Base-by-base conservation (phyloP, 64 coral and sea anemone genomes). In the Stichodactyla helianthus region DNA sequence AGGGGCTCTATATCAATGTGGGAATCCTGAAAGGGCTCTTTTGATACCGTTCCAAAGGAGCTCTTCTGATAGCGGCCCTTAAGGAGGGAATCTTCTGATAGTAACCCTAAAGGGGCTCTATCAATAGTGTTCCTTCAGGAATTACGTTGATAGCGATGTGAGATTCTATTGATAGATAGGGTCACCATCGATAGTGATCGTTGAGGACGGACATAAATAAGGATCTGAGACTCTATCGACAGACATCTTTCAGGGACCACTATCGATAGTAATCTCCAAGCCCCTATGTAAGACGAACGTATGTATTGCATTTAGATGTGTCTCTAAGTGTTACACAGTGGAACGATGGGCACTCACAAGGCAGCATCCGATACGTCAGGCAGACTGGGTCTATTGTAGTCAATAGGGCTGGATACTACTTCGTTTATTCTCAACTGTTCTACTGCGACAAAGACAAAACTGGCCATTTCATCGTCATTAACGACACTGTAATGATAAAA, bases 351-450 rank as follows among this genome's bases (percentile, higher is more conserved):
- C 83, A 86, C 60, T 54, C 53, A 71, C 61, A 59, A 55, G 89
- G 89, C 89, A 91, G 83, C 77, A 86, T 91, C 77, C 15, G 58
- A 57, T 91, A 86, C 89, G 51, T 79, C 83, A 20, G 28, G 18
- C 6, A 18, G 50, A 80, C 83, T 55, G 89, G 89, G 5, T 51
- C 55, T 13, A 80, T 91, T 20, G 57, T 86, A 55, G 76, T 91
- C 54, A 51, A 91, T 54, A 78, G 55, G 56, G 16, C 83, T 52
- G 89, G 89, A 12, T 63, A 54, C 71, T 91, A 91, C 76, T 91
- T 81, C 56, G 77, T 91, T 27, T 91, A 91, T 57, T 79, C 83
- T 18, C 89, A 91, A 51, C 78, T 91, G 83, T 91, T 62, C 54
- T 91, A 86, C 77, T 86, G 50, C 44, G 89, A 91, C 19, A 71